Conservation (phyloP, 2,888 invertebrate species). For the Habrosyne pyritoides region DNA sequence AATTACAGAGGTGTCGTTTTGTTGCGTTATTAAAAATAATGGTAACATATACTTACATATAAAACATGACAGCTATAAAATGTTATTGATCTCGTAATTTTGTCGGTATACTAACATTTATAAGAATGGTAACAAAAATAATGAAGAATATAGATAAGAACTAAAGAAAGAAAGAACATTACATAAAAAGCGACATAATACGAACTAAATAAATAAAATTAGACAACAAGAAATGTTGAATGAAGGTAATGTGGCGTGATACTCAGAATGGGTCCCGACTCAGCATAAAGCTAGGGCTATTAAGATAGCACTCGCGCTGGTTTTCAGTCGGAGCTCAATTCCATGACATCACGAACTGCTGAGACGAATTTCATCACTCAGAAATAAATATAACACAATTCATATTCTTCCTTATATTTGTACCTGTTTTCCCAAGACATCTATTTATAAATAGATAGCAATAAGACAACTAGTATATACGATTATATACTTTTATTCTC, state of each 20-base stretch:
- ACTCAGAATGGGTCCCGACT: no score
- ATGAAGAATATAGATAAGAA: background rate
- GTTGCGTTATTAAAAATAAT: background rate
- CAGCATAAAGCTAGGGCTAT: no score
- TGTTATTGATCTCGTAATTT: slow-evolving; percentile 4
- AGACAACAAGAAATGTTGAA: no score
- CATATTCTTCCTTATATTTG: background rate
- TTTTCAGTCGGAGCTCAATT: no score
- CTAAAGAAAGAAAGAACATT: no score
- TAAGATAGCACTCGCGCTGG: no score
- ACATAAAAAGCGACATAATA: no score
- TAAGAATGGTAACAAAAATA: background rate
- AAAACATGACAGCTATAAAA: background rate
- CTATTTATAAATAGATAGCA: background rate
- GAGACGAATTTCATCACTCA: no score
- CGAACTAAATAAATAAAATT: no score
- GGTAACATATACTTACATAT: background rate
- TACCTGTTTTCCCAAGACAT: background rate
- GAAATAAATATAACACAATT: background rate
- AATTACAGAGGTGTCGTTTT: background rate
- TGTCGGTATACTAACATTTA: background rate
- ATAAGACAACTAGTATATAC: background rate
- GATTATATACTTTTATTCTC: slow-evolving; percentile 4
- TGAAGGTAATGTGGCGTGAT: no score
- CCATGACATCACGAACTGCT: no score